Evolutionary conservation across 2,113 vertebrate genomes (phyloP).

Genomic region (Nestor notabilis): DNA sequence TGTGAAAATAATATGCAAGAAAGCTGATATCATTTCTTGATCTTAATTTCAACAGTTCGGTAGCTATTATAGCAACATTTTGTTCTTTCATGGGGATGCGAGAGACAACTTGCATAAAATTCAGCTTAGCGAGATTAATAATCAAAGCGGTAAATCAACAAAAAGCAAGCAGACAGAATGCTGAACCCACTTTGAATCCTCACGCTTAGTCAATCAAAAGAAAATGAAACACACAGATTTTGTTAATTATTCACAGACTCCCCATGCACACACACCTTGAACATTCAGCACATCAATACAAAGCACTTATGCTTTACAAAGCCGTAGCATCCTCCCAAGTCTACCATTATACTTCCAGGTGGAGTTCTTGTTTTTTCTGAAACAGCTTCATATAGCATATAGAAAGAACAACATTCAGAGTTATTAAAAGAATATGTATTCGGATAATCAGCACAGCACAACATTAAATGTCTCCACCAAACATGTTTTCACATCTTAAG

Average conservation of each 20-base stretch:
- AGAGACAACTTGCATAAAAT: slow-evolving; percentile 42
- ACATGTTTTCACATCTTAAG: rapidly evolving
- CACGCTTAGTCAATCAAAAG: background rate
- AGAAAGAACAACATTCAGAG: background rate
- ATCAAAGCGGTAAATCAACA: background rate
- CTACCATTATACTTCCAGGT: background rate
- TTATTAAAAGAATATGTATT: background rate
- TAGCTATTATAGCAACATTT: slow-evolving; percentile 41
- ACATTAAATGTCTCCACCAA: background rate
- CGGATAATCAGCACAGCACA: background rate
- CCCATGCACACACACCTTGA: background rate
- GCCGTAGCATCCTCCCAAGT: background rate
- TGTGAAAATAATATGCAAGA: slow-evolving; percentile 35
- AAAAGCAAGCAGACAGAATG: background rate
- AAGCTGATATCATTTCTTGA: slow-evolving; percentile 7
- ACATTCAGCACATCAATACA: background rate
- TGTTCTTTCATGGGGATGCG: background rate
- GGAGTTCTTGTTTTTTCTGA: background rate
- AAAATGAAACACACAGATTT: background rate
- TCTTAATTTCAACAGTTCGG: slow-evolving; percentile 32
- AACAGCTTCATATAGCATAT: background rate
- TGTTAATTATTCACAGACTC: background rate
- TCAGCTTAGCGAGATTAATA: slow-evolving; percentile 10
- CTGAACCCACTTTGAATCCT: background rate
- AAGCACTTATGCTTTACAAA: background rate